Evolutionary conservation across 92 coral and sea anemone genomes (phyloP), one percentile per base, ranked within the genome.

Genomic region (Scolanthus callimorphus): DNA sequence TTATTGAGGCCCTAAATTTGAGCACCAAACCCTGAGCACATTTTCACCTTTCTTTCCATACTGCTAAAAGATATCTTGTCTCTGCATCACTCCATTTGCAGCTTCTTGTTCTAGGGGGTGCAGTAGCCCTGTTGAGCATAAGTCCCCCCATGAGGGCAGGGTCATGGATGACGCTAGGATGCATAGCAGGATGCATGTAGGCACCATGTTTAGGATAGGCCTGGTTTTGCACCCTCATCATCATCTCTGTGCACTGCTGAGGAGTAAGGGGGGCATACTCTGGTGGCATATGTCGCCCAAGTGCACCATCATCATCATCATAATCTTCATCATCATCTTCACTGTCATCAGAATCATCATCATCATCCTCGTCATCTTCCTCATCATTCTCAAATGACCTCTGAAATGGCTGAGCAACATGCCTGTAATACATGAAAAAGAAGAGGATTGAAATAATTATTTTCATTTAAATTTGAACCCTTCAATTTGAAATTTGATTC

Each of bases 1-100:
- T n/a, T n/a, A n/a, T n/a, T n/a, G n/a, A n/a, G n/a, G n/a, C n/a
- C n/a, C n/a, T n/a, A n/a, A n/a, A n/a, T n/a, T n/a, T n/a, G n/a
- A n/a, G n/a, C n/a, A n/a, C n/a, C n/a, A n/a, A n/a, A n/a, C n/a
- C n/a, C n/a, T n/a, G n/a, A n/a, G n/a, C n/a, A n/a, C n/a, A n/a
- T 34, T 34, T 21, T 11, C 25, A 60, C 22, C 20, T 11, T 20
- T 74, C 60, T 15, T 55, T 57, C 81, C 81, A 65, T 27, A 74
- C 29, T 20, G 38, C 73, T 17, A 73, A 51, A n/a, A 73, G 51
- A 51, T 17, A 73, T 47, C 79, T 53, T 11, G 72, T 73, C 45
- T 73, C 79, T 4, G 52, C 57, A 20, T 73, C 81, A 25, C 64
- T 43, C 81, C 81, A 74, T 25, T 74, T 74, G 27, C 60, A 30